Evolutionary conservation across 2,797 vertebrate genomes (phyloP).

Genomic region (Echiichthys vipera): DNA sequence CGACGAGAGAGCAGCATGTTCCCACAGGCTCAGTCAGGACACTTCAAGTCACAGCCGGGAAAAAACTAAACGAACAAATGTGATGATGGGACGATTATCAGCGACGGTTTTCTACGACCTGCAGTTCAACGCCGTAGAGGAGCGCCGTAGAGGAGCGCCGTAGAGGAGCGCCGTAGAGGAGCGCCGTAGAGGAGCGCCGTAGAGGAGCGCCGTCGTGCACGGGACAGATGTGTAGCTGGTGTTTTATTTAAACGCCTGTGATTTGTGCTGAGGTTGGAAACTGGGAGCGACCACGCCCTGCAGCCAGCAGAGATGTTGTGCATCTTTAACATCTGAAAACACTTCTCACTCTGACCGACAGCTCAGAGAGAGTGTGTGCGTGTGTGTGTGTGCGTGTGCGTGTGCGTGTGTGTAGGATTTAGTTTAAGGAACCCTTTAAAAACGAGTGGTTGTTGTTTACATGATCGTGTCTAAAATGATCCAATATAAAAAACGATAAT

Average conservation of each 20-base stretch:
- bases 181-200: too few relatives aligned
- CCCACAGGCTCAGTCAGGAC: slow-evolving; percentile 48
- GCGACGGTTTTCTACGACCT: too few relatives aligned
- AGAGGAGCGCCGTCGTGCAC: neutral
- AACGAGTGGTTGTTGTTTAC: too few relatives aligned
- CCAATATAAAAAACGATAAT: too few relatives aligned
- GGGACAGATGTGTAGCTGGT: neutral
- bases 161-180: too few relatives aligned
- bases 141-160: too few relatives aligned
- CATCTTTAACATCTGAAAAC: slow-evolving; percentile 34
- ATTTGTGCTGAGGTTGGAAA: slow-evolving; percentile 1
- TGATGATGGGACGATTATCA: too few relatives aligned
- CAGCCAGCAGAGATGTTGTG: neutral
- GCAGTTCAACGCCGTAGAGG: too few relatives aligned
- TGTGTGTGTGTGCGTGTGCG: neutral
- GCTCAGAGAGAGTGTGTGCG: neutral
- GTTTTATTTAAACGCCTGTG: neutral
- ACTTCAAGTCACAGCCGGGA: slow-evolving; percentile 26
- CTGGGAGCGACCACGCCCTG: slow-evolving; percentile 16
- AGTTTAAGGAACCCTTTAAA: too few relatives aligned
- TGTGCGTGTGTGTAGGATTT: neutral
- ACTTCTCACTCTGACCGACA: slow-evolving; percentile 17
- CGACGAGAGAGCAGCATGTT: slow-evolving; percentile 24
- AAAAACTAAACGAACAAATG: too few relatives aligned
- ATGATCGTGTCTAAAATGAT: too few relatives aligned